Conservation (phyloP, 2,797 vertebrate genomes). For the Momotus momota region DNA sequence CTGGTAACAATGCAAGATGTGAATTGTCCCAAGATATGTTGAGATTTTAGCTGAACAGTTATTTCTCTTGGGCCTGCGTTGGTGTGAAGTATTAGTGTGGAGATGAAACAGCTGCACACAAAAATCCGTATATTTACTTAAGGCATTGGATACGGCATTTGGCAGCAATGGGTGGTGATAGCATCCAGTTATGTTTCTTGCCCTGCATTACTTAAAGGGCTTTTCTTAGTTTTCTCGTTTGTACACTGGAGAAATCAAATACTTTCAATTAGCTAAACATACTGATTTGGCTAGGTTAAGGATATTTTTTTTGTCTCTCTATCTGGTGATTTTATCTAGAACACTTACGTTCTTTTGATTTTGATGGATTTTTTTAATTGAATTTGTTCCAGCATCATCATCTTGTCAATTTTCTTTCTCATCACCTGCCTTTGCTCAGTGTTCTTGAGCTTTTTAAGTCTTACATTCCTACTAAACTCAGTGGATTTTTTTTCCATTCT, state of each 20-base stretch:
- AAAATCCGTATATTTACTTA: not conserved
- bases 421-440: not conserved
- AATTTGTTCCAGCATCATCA: not conserved
- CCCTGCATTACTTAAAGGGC: not conserved
- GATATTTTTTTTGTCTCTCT: not conserved
- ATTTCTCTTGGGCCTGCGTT: not conserved
- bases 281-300: not conserved
- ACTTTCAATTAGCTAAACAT: not conserved
- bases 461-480: not conserved
- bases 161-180: not conserved
- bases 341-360: not conserved
- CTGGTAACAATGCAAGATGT: rapidly evolving
- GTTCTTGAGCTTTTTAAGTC: not conserved
- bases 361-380: not conserved
- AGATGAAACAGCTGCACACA: rapidly evolving
- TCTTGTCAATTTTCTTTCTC: not conserved
- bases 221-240: not conserved
- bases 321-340: not conserved
- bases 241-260: not conserved
- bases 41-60: not conserved
- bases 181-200: not conserved
- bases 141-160: not conserved
- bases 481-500: not conserved
- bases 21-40: not conserved
- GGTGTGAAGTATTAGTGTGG: not conserved